Conservation (phyloP, 1,140 invertebrate species). For the Phymorhynchus buccinoides region DNA sequence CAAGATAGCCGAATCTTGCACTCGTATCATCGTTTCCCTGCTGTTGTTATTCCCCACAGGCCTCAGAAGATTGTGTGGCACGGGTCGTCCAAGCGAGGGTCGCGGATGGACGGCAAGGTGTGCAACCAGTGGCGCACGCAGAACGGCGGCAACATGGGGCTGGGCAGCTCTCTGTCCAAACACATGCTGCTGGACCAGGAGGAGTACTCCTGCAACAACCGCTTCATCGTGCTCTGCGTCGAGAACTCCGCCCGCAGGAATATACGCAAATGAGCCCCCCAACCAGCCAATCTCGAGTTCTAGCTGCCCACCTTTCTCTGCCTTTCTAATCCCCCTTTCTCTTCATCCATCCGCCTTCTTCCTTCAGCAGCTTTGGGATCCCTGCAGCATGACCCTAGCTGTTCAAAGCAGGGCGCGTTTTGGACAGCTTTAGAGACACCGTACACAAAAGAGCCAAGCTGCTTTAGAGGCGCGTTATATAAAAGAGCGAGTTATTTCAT, state of each 20-base stretch:
- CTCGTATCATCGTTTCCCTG: too few relatives aligned
- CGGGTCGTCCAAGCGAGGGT: constrained; percentile 87
- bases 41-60: constrained; percentile 75
- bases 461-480: too few relatives aligned
- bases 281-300: neutral
- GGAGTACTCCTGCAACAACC: constrained; percentile 84
- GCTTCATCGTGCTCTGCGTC: constrained; percentile 91
- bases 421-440: too few relatives aligned
- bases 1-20: too few relatives aligned
- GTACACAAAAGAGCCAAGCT: too few relatives aligned
- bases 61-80: constrained; percentile 95
- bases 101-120: constrained; percentile 87
- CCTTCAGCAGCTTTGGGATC: too few relatives aligned
- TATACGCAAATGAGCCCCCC: neutral
- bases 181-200: constrained; percentile 85
- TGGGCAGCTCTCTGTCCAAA: constrained; percentile 86
- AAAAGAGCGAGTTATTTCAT: too few relatives aligned
- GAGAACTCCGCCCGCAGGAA: constrained; percentile 79
- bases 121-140: constrained; percentile 93
- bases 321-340: neutral
- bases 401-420: too few relatives aligned
- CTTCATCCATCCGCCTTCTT: too few relatives aligned
- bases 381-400: too few relatives aligned
- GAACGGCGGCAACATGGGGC: constrained; percentile 78
- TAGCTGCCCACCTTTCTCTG: neutral